Conservation (phyloP, 2,113 vertebrate species). For the Canis aureus region DNA sequence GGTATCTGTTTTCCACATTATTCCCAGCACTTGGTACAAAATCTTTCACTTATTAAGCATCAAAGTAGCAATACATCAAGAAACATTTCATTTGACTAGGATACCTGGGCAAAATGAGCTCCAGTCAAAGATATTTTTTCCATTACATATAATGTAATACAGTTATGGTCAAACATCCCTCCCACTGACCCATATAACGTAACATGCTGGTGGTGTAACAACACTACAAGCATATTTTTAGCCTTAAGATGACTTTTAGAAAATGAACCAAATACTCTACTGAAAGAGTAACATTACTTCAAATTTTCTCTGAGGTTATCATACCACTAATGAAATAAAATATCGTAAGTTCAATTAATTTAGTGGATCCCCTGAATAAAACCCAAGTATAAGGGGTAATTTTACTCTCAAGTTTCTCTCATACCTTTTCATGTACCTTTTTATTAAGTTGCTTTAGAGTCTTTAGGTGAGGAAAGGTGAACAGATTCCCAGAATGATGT, state of each 20-base stretch:
- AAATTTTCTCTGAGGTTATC: neutral
- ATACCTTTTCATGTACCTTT: neutral
- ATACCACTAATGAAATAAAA: neutral
- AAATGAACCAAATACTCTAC: slow-evolving; percentile 17
- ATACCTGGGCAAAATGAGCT: neutral
- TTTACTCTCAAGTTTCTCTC: neutral
- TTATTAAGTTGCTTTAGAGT: neutral
- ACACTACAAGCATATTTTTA: neutral
- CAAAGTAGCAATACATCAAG: neutral
- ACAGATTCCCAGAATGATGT: neutral
- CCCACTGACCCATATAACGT: neutral
- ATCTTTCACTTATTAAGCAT: neutral
- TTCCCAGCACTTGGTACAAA: neutral
- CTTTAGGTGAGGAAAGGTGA: neutral
- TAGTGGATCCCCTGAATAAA: neutral
- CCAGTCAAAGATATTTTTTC: neutral
- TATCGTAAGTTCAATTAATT: neutral
- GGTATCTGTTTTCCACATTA: neutral
- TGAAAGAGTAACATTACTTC: neutral
- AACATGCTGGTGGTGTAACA: neutral
- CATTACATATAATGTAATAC: neutral
- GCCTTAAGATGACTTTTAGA: neutral
- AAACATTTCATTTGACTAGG: neutral
- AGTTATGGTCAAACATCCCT: neutral
- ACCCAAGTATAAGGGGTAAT: neutral